Conservation (phyloP, 2,888 invertebrate species). For the Disparrhopalites patrizii region DNA sequence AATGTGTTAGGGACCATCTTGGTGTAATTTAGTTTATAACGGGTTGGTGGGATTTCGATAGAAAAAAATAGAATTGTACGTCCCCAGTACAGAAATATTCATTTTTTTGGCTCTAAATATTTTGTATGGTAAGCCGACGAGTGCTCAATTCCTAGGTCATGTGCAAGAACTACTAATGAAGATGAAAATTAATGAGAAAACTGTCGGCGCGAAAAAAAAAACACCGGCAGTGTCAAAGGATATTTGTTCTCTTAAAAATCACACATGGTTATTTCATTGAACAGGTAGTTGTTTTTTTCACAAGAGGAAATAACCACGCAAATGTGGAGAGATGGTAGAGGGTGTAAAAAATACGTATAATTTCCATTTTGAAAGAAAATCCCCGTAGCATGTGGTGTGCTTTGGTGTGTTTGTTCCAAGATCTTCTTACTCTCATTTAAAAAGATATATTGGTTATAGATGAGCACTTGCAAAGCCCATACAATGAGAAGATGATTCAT, state of each 20-base stretch:
- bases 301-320: neutral
- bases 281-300: neutral
- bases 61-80: no score
- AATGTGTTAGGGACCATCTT: no score
- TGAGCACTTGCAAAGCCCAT: conserved; percentile 1
- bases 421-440: conserved; percentile 30
- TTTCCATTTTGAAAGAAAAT: no score
- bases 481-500: conserved; percentile 25
- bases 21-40: no score
- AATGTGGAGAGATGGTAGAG: neutral
- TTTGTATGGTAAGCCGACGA: neutral
- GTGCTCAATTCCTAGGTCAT: neutral
- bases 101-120: neutral
- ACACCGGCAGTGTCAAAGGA: conserved; percentile 19
- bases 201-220: conserved; percentile 19
- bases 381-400: no score
- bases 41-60: no score
- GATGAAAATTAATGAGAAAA: conserved; percentile 35
- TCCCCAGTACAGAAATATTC: no score
- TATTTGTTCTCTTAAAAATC: conserved; percentile 25
- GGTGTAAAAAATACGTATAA: neutral
- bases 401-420: no score
- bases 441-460: conserved; percentile 26
- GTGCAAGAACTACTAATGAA: conserved; percentile 16
- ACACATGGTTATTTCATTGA: conserved; percentile 9